phyloP scores from a whole-genome alignment of 2,113 vertebrate genomes.

The Oxygymnocypris stewartii region DNA sequence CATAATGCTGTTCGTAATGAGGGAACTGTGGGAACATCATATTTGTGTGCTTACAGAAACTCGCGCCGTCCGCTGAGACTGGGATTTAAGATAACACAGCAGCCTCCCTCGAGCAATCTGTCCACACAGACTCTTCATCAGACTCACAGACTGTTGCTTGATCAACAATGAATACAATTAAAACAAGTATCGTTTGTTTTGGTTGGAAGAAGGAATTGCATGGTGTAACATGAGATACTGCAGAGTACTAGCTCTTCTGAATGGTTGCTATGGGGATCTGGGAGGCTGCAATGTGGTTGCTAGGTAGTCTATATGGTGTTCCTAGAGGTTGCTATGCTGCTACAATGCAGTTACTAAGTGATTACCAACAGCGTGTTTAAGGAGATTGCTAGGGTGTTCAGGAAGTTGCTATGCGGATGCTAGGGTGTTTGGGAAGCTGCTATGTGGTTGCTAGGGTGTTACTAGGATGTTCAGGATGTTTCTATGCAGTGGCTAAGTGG shows the following conservation, averaged over 20 bases:
- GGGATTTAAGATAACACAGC: slow-evolving; percentile 59
- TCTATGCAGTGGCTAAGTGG: too few species aligned
- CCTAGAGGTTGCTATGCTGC: too few species aligned
- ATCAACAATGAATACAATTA: slow-evolving; percentile 3
- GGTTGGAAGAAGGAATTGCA: not conserved
- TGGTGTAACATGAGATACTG: not conserved
- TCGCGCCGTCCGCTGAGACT: slow-evolving; percentile 47
- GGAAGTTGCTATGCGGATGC: too few species aligned
- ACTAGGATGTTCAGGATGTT: too few species aligned
- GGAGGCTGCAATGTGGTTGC: not conserved
- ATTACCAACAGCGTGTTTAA: too few species aligned
- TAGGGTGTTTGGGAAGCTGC: too few species aligned
- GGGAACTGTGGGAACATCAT: slow-evolving; percentile 45
- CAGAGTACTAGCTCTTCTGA: not conserved
- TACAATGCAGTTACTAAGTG: too few species aligned
- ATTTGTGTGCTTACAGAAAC: slow-evolving; percentile 60
- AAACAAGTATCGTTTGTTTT: not conserved
- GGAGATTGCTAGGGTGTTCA: not conserved
- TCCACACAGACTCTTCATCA: slow-evolving; percentile 17
- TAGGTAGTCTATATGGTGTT: not conserved
- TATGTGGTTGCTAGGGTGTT: too few species aligned
- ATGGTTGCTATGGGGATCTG: not conserved
- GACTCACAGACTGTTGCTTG: slow-evolving; percentile 2
- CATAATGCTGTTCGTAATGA: slow-evolving; percentile 57
- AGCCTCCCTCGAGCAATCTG: slow-evolving; percentile 29